A percentile compares a stretch with the other conserved stretches of the same genome.
These are phyloP conservation scores for Macquaria australasica DNA, from an alignment of 2,113 vertebrate species.

Conservation along the genomic window DNA sequence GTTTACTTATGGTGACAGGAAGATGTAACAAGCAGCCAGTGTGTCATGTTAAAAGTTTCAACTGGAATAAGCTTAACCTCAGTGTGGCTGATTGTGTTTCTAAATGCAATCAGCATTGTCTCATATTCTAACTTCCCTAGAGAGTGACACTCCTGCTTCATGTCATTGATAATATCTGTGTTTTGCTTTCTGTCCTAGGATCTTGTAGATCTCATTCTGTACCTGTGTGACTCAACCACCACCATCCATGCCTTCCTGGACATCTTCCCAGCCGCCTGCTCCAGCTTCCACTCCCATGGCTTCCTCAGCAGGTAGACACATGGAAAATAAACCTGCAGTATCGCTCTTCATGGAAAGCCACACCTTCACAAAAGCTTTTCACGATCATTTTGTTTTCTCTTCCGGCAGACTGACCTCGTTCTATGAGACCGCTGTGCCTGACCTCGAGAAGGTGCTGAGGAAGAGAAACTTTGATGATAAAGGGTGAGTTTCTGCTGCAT, in stretches of 20 bases:
- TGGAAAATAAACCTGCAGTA: not conserved
- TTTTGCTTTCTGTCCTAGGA: constrained; percentile 81
- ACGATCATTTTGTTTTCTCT: not conserved
- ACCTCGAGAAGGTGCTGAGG: constrained; percentile 91
- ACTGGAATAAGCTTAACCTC: not conserved
- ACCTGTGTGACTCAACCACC: constrained; percentile 93
- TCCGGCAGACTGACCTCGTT: constrained; percentile 90
- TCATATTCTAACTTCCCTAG: not conserved
- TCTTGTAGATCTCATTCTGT: constrained; percentile 90
- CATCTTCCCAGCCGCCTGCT: constrained; percentile 91
- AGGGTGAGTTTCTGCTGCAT: constrained; percentile 77
- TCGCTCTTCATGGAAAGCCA: accelerated
- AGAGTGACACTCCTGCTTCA: not conserved
- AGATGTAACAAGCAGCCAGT: not conserved
- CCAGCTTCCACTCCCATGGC: constrained; percentile 91
- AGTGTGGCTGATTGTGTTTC: not conserved
- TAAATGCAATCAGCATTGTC: too few relatives aligned
- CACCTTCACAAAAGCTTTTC: not conserved
- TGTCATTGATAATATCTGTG: not conserved
- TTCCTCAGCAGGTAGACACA: constrained; percentile 91
- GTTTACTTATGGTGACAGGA: not conserved
- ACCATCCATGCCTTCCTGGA: constrained; percentile 96
- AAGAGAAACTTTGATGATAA: constrained; percentile 90
- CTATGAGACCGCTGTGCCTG: constrained; percentile 92
- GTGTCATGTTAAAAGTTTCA: not conserved